Base-by-base conservation (phyloP, 2,113 vertebrate genomes). In the Alligator mississippiensis region DNA sequence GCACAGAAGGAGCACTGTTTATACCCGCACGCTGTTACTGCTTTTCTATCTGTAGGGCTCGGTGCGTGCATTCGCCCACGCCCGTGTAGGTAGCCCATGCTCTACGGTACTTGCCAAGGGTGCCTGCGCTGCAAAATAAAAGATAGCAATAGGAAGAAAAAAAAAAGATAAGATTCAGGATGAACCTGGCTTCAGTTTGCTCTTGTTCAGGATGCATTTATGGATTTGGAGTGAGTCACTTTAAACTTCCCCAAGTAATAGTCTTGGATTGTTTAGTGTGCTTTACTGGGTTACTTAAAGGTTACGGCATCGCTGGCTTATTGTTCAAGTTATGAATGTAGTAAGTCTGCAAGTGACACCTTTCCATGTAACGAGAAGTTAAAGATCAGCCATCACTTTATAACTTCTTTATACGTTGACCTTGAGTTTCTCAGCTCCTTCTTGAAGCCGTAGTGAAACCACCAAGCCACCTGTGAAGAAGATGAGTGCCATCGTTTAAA, bases 221-320 rank as follows among this genome's bases (percentile, higher is more conserved):
- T 77, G 82, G 93, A 38, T 30, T 62, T 24, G 17, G 61, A 77
- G 85, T 90, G 90, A 94, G 72, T 88, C 4, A 75, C 87, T 90
- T 90, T 15, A 92, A 89, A 95, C 93, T 61, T 87, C 85, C 87
- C 87, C 61, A 90, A 72, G 77, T 87, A 89, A 60, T 47, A 95
- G 84, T 76, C 75, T 66, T 58, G 84, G 68, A 77, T 27, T 15
- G 28, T 92, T 96, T 93, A 77, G 81, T 87, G 92, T 86, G 70
- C 89, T 89, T 93, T 77, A n/a, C 87, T 94, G 59, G 61, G 4
- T 34, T 34, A 89, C 72, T 87, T 47, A 62, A 94, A 93, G n/a
- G 17, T 55, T 75, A 81, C 89, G 94, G 93, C 75, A 14, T 47
- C 62, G 34, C 79, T 89, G 84, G 58, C 93, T 27, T 30, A 82